phyloP scores from a whole-genome alignment of 1,140 invertebrate species.

The Papilio machaon region DNA sequence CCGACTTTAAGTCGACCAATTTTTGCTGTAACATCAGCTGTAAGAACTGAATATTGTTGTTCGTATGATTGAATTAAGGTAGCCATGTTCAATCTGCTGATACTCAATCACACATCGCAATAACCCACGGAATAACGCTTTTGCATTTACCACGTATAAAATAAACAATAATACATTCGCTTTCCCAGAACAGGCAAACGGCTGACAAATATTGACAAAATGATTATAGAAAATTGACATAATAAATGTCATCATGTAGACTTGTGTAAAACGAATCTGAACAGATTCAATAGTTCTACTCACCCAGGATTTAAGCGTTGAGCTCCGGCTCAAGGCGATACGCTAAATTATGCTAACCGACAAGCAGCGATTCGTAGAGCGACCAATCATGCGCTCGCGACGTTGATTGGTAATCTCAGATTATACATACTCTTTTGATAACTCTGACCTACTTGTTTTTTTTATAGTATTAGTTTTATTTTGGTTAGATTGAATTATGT shows the following conservation, averaged over 20 bases:
- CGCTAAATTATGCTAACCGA: too few species aligned
- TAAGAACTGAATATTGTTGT: constrained; percentile 91
- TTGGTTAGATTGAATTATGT: too few species aligned
- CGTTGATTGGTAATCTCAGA: too few species aligned
- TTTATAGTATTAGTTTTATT: too few species aligned
- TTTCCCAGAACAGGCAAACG: background rate
- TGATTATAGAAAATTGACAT: constrained; percentile 7
- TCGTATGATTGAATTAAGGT: constrained; percentile 91
- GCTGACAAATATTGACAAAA: background rate
- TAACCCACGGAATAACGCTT: background rate
- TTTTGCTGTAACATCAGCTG: constrained; percentile 92
- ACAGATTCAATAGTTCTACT: too few species aligned
- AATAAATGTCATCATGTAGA: background rate
- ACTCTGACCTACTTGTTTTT: too few species aligned
- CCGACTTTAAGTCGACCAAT: constrained; percentile 86
- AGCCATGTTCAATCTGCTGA: constrained; percentile 80
- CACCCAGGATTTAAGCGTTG: too few species aligned
- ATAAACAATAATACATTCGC: constrained; percentile 8
- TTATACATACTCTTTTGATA: too few species aligned
- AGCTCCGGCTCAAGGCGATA: too few species aligned
- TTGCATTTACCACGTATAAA: constrained; percentile 1
- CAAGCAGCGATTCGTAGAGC: too few species aligned
- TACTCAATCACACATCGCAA: background rate
- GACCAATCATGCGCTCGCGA: too few species aligned
- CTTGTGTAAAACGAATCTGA: too few species aligned